Evolutionary conservation across 2,888 invertebrate genomes (phyloP).

Genomic region (Yponomeuta cagnagella): DNA sequence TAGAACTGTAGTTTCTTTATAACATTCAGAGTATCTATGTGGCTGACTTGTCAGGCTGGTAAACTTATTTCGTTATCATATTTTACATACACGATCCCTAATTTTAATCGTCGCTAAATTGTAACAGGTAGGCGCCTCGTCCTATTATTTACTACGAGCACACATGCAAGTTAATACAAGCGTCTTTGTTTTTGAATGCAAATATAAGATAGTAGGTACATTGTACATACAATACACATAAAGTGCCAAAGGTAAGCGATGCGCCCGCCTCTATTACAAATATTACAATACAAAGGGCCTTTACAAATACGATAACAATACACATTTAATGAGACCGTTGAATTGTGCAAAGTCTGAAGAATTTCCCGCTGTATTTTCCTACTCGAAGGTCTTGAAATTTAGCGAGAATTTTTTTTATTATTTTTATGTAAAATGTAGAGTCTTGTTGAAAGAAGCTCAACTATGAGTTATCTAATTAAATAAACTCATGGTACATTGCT

Average conservation of each 20-base stretch:
- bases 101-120: too few relatives aligned
- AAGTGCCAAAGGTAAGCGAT: not conserved
- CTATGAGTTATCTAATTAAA: too few relatives aligned
- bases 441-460: too few relatives aligned
- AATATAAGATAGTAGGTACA: not conserved
- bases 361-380: not conserved
- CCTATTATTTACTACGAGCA: too few relatives aligned
- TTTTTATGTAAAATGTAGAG: not conserved
- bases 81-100: too few relatives aligned
- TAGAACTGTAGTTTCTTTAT: too few relatives aligned
- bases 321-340: not conserved
- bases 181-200: not conserved
- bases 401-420: too few relatives aligned
- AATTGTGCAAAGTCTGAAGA: not conserved
- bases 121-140: too few relatives aligned
- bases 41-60: too few relatives aligned
- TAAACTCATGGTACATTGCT: too few relatives aligned
- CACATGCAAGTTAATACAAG: not conserved
- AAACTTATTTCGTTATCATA: too few relatives aligned
- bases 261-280: not conserved
- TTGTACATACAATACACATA: not conserved
- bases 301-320: not conserved
- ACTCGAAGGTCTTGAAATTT: not conserved
- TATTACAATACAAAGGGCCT: not conserved
- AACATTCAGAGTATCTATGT: too few relatives aligned